Percentiles rank a stretch among this genome's conserved stretches.
phyloP scores from a whole-genome alignment of 2,113 vertebrate species.

The Sinocyclocheilus rhinocerous region DNA sequence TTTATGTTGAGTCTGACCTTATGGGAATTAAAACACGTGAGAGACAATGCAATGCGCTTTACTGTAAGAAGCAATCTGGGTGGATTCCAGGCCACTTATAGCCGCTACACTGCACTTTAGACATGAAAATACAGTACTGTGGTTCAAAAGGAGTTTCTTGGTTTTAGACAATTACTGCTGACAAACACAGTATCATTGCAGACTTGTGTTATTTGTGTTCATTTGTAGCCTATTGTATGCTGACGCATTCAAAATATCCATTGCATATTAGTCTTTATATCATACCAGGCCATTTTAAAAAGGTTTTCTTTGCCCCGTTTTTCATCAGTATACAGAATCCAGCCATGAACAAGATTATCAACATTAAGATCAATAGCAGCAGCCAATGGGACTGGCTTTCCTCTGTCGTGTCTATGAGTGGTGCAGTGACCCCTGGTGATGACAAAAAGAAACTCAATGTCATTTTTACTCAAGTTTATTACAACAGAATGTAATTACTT shows the following conservation, averaged over 20 bases:
- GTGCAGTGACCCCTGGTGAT: not conserved
- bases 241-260: not conserved
- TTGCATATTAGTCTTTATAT: not conserved
- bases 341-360: not conserved
- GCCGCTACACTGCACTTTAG: not conserved
- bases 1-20: slow-evolving; percentile 24
- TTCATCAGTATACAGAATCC: not conserved
- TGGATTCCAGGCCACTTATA: slow-evolving; percentile 41
- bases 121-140: not conserved
- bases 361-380: not conserved
- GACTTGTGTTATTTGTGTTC: not conserved
- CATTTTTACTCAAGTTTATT: not conserved
- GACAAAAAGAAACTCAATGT: not conserved
- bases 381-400: not conserved
- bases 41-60: slow-evolving; percentile 22
- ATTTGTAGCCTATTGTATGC: not conserved
- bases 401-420: fast-evolving
- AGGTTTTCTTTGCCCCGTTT: not conserved
- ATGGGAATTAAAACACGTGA: slow-evolving; percentile 49
- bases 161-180: not conserved
- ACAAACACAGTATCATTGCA: not conserved
- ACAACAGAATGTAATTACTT: not conserved
- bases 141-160: not conserved
- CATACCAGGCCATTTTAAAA: slow-evolving; percentile 1
- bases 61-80: slow-evolving; percentile 39